Percentiles rank a stretch among this genome's conserved stretches.
phyloP scores from a whole-genome alignment of 2,888 invertebrate genomes.

The Chrysomela aeneicollis region DNA sequence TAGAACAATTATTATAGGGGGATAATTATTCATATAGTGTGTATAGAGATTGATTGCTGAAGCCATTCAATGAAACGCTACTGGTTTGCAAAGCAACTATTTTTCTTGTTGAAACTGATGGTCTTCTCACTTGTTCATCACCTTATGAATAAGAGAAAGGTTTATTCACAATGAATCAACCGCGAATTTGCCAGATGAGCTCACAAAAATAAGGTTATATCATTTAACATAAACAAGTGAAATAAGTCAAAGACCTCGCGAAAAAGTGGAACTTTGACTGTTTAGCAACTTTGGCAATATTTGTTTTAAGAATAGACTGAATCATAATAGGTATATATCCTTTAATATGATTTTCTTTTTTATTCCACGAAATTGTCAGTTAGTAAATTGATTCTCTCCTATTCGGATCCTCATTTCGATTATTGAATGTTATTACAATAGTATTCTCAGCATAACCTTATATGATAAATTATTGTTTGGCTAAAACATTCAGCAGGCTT shows the following conservation, averaged over 20 bases:
- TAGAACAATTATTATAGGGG: no score
- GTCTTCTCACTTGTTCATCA: background rate
- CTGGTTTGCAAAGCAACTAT: background rate
- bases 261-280: slow-evolving; percentile 44
- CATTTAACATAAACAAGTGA: slow-evolving; percentile 47
- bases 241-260: slow-evolving; percentile 45
- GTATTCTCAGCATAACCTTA: no score
- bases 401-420: no score
- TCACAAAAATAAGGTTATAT: slow-evolving; percentile 47
- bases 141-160: slow-evolving; percentile 47
- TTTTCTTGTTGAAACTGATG: background rate
- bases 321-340: background rate
- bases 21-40: no score
- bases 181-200: slow-evolving; percentile 41
- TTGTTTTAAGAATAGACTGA: no score
- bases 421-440: no score
- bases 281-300: slow-evolving; percentile 10
- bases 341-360: no score
- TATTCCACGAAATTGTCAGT: no score
- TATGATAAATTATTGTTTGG: no score
- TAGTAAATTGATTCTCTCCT: no score
- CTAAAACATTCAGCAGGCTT: background rate
- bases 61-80: background rate
- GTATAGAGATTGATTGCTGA: no score
- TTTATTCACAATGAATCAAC: slow-evolving; percentile 43